A percentile compares a stretch with the other conserved stretches of the same genome.
These are phyloP conservation scores for Bombycilla garrulus DNA, from an alignment of 2,113 vertebrate genomes.

Conservation along the genomic window DNA sequence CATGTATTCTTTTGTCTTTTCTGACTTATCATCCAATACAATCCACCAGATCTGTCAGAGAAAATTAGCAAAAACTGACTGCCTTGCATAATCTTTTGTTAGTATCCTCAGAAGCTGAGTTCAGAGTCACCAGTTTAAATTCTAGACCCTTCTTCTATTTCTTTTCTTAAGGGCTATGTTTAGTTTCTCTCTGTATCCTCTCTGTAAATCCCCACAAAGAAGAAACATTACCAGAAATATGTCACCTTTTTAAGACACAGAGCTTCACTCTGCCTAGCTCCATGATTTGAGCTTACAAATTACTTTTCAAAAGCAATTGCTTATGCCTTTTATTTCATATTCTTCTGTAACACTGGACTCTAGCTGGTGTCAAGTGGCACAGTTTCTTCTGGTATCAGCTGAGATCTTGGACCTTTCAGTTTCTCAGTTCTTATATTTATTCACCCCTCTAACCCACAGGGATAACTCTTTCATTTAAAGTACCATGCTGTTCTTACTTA, in stretches of 20 bases:
- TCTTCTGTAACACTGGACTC: not conserved
- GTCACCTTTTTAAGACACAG: not conserved
- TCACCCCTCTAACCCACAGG: not conserved
- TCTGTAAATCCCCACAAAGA: not conserved
- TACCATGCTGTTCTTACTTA: not conserved
- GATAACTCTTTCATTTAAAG: not conserved
- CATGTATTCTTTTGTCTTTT: not conserved
- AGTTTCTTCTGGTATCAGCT: not conserved
- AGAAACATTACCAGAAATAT: not conserved
- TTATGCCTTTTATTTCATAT: not conserved
- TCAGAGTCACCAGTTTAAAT: not conserved
- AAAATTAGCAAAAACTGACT: not conserved
- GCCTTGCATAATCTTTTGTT: not conserved
- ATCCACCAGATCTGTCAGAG: not conserved
- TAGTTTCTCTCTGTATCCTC: not conserved
- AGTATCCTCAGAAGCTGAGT: not conserved
- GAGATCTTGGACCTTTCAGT: not conserved
- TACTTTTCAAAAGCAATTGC: not conserved
- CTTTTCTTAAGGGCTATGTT: not conserved
- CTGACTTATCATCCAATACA: not conserved
- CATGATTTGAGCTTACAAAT: not conserved
- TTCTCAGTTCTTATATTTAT: not conserved
- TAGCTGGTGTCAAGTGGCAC: not conserved
- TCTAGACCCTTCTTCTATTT: not conserved
- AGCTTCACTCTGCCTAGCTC: not conserved